A percentile compares a stretch with the other conserved stretches of the same genome.
These are phyloP conservation scores for Dryococelus australis DNA, from an alignment of 2,888 invertebrate species.

Conservation along the genomic window DNA sequence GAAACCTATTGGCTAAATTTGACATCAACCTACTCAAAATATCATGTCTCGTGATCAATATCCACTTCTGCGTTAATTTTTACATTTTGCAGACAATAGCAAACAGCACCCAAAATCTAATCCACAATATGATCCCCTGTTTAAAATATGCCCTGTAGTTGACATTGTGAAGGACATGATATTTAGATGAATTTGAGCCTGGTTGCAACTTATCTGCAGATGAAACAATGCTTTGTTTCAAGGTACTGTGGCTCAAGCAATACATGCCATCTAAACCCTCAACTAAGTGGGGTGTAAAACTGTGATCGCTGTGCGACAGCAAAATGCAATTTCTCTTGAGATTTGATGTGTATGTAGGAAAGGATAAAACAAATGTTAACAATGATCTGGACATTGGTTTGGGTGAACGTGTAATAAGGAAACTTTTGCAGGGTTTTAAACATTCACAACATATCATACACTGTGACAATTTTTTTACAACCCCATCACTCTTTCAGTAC, in stretches of 20 bases:
- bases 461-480: neutral
- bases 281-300: conserved; percentile 24
- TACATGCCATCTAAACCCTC: conserved; percentile 20
- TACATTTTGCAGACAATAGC: neutral
- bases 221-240: neutral
- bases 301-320: neutral
- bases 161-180: neutral
- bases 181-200: neutral
- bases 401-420: neutral
- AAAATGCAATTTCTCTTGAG: neutral
- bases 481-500: too few relatives aligned
- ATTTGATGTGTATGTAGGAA: conserved; percentile 4
- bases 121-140: neutral
- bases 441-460: neutral
- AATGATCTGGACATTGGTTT: neutral
- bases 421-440: neutral
- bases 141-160: neutral
- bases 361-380: neutral
- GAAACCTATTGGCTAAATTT: neutral
- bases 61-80: neutral
- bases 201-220: neutral
- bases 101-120: neutral
- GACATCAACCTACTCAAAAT: neutral
- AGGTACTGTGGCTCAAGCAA: conserved; percentile 26
- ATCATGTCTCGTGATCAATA: neutral